These are phyloP conservation scores for Crypturellus tataupa DNA, from an alignment of 2,797 vertebrate species.

Conservation along the genomic window DNA sequence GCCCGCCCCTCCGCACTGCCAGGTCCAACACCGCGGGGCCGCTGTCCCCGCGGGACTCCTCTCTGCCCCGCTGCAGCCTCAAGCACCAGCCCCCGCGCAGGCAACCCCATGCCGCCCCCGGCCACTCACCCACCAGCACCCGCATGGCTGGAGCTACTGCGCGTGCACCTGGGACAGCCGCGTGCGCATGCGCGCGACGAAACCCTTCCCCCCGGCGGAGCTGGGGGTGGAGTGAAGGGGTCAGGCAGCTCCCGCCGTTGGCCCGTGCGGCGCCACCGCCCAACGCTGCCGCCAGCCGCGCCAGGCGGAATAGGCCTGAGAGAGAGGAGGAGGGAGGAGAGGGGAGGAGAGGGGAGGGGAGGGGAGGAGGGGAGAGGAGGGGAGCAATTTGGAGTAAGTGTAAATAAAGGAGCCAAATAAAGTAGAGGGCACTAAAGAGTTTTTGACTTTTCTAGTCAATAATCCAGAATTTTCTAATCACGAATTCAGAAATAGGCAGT, in stretches of 20 bases:
- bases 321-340: no score
- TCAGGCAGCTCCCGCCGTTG: no score
- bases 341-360: no score
- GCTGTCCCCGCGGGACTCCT: background rate
- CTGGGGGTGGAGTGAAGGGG: no score
- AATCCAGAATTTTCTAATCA: background rate
- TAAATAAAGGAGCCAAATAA: background rate
- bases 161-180: background rate
- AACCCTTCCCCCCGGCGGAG: no score
- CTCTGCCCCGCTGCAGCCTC: no score
- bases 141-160: background rate
- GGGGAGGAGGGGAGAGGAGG: no score
- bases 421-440: background rate
- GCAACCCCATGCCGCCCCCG: no score
- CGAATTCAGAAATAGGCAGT: background rate
- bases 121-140: constrained; percentile 16
- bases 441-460: background rate
- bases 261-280: no score
- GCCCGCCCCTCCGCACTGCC: background rate
- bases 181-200: background rate
- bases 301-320: no score
- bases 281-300: no score
- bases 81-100: background rate
- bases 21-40: background rate
- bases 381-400: background rate